Conservation (phyloP, 2,888 invertebrate species). For the Leucophora obtusa region DNA sequence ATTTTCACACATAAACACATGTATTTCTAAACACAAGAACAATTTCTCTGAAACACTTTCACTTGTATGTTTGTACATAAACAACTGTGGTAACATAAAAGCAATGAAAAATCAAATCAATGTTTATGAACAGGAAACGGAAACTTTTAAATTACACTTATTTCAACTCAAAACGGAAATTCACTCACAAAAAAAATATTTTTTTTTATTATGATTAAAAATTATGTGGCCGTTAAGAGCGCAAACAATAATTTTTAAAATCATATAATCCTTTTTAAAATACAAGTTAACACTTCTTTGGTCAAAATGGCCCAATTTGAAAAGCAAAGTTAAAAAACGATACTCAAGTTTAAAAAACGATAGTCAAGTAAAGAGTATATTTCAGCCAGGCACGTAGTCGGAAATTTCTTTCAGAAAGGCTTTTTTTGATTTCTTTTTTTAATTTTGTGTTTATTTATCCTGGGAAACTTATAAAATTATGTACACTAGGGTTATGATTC, state of each 20-base stretch:
- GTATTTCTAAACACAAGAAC: not conserved
- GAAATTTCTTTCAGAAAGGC: too few relatives aligned
- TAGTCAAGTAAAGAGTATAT: too few relatives aligned
- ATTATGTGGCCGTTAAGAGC: conserved; percentile 11
- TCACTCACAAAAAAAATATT: conserved; percentile 21
- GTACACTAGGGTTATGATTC: too few relatives aligned
- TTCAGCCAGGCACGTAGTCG: too few relatives aligned
- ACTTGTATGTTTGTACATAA: not conserved
- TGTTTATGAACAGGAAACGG: conserved; percentile 49
- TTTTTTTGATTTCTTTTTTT: too few relatives aligned
- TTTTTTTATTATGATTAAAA: conserved; percentile 31
- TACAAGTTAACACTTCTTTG: too few relatives aligned
- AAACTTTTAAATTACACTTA: conserved; percentile 55
- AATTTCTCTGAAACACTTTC: not conserved
- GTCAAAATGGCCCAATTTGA: too few relatives aligned
- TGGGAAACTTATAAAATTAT: too few relatives aligned
- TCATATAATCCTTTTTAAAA: conserved; percentile 12
- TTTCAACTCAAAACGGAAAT: conserved; percentile 39
- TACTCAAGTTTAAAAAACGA: too few relatives aligned
- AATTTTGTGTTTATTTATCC: too few relatives aligned
- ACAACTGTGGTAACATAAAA: not conserved
- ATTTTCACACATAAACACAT: not conserved
- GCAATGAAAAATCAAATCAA: conserved; percentile 38
- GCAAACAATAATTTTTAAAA: conserved; percentile 13
- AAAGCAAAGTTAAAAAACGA: too few relatives aligned